These are phyloP conservation scores for Potorous gilbertii DNA, from an alignment of 2,797 vertebrate species.

Conservation along the genomic window DNA sequence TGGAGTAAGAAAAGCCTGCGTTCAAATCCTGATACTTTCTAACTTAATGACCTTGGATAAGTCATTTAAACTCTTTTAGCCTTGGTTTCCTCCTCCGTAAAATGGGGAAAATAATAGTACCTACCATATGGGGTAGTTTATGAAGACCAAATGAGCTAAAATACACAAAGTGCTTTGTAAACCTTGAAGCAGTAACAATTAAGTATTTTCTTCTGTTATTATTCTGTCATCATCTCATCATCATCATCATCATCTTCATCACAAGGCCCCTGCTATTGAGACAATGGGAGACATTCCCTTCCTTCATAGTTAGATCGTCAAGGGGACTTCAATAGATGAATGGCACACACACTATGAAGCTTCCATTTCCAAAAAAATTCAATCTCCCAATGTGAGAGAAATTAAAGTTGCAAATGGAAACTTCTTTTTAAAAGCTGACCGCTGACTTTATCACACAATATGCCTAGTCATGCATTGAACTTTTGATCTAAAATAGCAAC, in stretches of 20 bases:
- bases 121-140: background rate
- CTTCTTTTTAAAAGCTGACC: conserved; percentile 27
- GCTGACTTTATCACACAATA: conserved; percentile 13
- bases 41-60: background rate
- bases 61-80: background rate
- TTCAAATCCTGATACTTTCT: background rate
- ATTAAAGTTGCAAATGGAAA: conserved; percentile 8
- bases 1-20: background rate
- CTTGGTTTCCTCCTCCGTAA: background rate
- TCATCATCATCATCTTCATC: background rate
- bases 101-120: background rate
- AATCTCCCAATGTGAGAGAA: background rate
- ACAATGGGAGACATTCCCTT: background rate
- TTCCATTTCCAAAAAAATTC: background rate
- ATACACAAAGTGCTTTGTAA: background rate
- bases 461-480: conserved; percentile 1
- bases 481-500: conserved; percentile 51
- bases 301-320: background rate
- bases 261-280: background rate
- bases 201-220: background rate
- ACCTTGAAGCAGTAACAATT: background rate
- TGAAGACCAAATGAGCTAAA: background rate
- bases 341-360: background rate
- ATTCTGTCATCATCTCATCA: background rate
- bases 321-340: background rate